A percentile compares a stretch with the other conserved stretches of the same genome.
Evolutionary conservation across 2,888 invertebrate species (phyloP).

Genomic region (Clunio marinus): DNA sequence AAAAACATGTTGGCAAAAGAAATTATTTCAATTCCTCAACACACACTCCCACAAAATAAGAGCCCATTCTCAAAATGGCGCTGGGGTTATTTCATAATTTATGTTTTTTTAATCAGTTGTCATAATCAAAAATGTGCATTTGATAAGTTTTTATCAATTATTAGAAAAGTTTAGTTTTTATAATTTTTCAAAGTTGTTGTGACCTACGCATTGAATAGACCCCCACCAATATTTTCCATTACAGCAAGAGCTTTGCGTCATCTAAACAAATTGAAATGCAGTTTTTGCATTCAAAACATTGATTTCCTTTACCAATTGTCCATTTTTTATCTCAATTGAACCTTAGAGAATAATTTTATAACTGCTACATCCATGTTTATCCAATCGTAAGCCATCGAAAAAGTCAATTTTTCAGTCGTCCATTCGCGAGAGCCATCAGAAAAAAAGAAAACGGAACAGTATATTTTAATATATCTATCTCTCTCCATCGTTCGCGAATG

Average conservation of each 20-base stretch:
- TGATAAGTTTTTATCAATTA: background rate
- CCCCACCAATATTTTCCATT: constrained; percentile 33
- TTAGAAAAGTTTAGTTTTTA: background rate
- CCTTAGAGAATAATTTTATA: background rate
- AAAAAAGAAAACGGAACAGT: constrained; percentile 39
- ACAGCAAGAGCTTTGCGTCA: constrained; percentile 36
- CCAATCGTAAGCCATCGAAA: constrained; percentile 24
- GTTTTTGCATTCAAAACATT: constrained; percentile 26
- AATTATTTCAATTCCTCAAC: constrained; percentile 32
- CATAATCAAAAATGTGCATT: background rate
- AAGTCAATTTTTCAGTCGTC: constrained; percentile 30
- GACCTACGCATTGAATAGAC: constrained; percentile 18
- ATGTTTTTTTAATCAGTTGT: background rate
- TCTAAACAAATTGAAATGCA: constrained; percentile 32
- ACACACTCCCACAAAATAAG: constrained; percentile 38
- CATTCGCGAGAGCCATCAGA: constrained; percentile 25
- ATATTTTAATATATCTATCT: constrained; percentile 30
- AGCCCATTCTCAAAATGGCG: constrained; percentile 34
- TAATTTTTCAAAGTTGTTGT: background rate
- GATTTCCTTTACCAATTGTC: background rate
- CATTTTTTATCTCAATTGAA: too few species aligned
- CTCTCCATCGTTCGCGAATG: constrained; percentile 8
- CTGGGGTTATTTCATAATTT: constrained; percentile 22
- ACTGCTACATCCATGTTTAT: background rate
- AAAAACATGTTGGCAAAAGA: constrained; percentile 37